Percentiles rank a stretch among this genome's conserved stretches.
These are phyloP conservation scores for Metridium senile DNA, from an alignment of 92 coral and sea anemone genomes.

Conservation along the genomic window DNA sequence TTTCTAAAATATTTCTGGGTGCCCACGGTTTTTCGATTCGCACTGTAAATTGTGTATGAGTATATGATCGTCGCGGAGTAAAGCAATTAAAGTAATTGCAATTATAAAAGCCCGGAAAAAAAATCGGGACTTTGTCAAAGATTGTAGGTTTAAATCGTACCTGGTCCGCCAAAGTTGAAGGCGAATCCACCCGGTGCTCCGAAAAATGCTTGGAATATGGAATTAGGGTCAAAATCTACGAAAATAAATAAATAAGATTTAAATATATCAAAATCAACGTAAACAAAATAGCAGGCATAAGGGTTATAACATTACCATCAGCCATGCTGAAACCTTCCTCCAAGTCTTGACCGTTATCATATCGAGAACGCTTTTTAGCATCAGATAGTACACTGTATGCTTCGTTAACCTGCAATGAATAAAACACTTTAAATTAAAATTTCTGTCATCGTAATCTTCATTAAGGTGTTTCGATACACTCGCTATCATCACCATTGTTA, in stretches of 20 bases:
- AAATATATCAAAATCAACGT: neutral
- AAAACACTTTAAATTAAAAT: neutral
- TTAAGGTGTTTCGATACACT: too few relatives aligned
- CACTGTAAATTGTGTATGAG: too few relatives aligned
- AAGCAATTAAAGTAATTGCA: too few relatives aligned
- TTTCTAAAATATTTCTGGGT: too few relatives aligned
- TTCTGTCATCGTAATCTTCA: too few relatives aligned
- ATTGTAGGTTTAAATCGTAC: too few relatives aligned
- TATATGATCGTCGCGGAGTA: too few relatives aligned
- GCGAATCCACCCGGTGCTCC: slow-evolving; percentile 78
- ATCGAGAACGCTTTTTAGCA: slow-evolving; percentile 76
- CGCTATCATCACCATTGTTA: too few relatives aligned
- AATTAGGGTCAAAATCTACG: slow-evolving; percentile 90
- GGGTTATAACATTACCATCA: slow-evolving; percentile 32
- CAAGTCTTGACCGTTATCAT: slow-evolving; percentile 94
- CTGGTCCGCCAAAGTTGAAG: slow-evolving; percentile 75
- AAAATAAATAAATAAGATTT: neutral
- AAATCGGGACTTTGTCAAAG: too few relatives aligned
- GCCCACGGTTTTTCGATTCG: too few relatives aligned
- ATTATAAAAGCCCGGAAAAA: too few relatives aligned
- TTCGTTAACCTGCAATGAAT: slow-evolving; percentile 78
- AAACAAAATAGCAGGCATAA: neutral
- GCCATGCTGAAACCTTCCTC: slow-evolving; percentile 80
- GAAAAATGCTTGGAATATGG: slow-evolving; percentile 94
- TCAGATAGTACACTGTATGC: slow-evolving; percentile 97